These are phyloP conservation scores for Acromyrmex echinatior DNA, from an alignment of 1,140 invertebrate genomes.

Conservation along the genomic window DNA sequence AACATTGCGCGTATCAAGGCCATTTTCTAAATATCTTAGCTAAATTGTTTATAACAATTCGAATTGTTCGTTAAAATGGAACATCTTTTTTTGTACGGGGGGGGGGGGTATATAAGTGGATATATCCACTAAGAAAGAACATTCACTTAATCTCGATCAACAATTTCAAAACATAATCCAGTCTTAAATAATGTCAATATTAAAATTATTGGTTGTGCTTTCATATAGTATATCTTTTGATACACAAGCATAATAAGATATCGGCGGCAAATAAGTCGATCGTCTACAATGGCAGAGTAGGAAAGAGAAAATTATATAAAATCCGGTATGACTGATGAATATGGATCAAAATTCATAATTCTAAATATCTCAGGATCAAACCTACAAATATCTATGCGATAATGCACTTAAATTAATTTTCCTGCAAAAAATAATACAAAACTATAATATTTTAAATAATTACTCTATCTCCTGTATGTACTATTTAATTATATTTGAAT, in stretches of 20 bases:
- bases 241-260: constrained; percentile 6
- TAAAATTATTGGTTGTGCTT: constrained; percentile 26
- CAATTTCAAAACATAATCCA: constrained; percentile 56
- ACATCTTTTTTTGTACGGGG: constrained; percentile 23
- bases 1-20: constrained; percentile 45
- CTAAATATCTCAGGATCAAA: not conserved
- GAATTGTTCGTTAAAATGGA: constrained; percentile 29
- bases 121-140: constrained; percentile 19
- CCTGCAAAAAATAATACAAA: no score
- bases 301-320: constrained; percentile 8
- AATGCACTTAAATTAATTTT: not conserved
- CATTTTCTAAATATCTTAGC: constrained; percentile 43
- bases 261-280: not conserved
- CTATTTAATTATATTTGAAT: no score
- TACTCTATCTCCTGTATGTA: no score
- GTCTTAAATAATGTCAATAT: constrained; percentile 65
- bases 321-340: not conserved
- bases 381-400: not conserved
- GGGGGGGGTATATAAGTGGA: not conserved
- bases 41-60: constrained; percentile 51
- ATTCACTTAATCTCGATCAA: constrained; percentile 15
- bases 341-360: not conserved
- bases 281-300: not conserved
- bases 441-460: no score
- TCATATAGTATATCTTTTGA: not conserved